Evolutionary conservation across 2,113 vertebrate species (phyloP).

Genomic region (Indicator maculatus): DNA sequence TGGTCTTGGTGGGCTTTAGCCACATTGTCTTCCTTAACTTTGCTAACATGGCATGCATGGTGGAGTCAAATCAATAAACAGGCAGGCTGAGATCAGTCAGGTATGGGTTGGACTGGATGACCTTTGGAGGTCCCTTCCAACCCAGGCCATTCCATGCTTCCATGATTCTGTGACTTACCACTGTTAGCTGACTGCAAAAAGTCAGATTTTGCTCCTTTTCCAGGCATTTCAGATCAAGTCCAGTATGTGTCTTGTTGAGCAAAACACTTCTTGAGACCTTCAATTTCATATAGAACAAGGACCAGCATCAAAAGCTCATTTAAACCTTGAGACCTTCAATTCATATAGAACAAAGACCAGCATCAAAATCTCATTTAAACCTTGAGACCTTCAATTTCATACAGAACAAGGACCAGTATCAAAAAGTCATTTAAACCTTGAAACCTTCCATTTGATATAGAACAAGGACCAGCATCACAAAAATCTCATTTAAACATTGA

Average conservation of each 20-base stretch:
- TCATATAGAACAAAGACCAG: background rate
- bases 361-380: too few species aligned
- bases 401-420: too few species aligned
- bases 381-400: too few species aligned
- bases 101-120: background rate
- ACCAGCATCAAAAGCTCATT: background rate
- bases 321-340: background rate
- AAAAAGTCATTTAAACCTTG: too few species aligned
- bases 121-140: too few species aligned
- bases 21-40: background rate
- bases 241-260: background rate
- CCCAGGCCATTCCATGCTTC: too few species aligned
- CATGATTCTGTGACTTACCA: background rate
- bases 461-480: too few species aligned
- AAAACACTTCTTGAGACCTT: background rate
- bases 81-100: background rate
- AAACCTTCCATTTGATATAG: too few species aligned
- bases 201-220: background rate
- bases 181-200: background rate
- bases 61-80: background rate
- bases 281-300: background rate
- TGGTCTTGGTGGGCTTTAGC: background rate
- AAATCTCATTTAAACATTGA: background rate
- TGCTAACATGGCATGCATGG: background rate
- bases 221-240: background rate